Evolutionary conservation across 1,140 invertebrate genomes (phyloP), one percentile per base, ranked within the genome.

Genomic region (Dermatophagoides farinae): DNA sequence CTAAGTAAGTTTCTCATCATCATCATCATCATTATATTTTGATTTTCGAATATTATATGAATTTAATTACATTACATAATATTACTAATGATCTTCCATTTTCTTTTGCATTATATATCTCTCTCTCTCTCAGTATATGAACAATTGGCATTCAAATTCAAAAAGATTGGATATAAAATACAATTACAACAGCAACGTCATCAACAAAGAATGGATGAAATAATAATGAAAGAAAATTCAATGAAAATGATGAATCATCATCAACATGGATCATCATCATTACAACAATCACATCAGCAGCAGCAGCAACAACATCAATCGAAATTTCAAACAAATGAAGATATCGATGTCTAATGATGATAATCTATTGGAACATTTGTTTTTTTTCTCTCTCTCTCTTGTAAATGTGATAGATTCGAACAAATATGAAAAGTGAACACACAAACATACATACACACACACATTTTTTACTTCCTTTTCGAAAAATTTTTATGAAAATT

Each of bases 1-100:
- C 78, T 97, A 60, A 47, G 58, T 60, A 50, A 22, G 18, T 60
- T 6, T 37, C 25, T 11, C 1, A 57, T 44, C 20, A 31, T 31
- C 4, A 41, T 31, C 6, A 11, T 47, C 43, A 25, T 20, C 18
- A 20, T 20, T 40, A 55, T 39, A 39, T 39, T 25, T 40, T 2
- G 53, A 20, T 44, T 55, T 1, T 38, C 53, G 14, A 39, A n/a
- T n/a, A n/a, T 38, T 1, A 22, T 55, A 16, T 23, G 20, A 1
- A 16, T 16, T 20, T n/a, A 52, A 52, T 52, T 20, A n/a, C 20
- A 52, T 9, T 31, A 9, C 49, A 12, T 51, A 8, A 9, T 20
- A 52, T 52, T 52, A 16, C 14, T 14, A 16, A 16, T 52, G 41
- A 43, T 5, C 16, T 52, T 38, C 18, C 50, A 4, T 38, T 52